Evolutionary conservation across 2,797 vertebrate species (phyloP).

Genomic region (Phyllotis vaccarum): DNA sequence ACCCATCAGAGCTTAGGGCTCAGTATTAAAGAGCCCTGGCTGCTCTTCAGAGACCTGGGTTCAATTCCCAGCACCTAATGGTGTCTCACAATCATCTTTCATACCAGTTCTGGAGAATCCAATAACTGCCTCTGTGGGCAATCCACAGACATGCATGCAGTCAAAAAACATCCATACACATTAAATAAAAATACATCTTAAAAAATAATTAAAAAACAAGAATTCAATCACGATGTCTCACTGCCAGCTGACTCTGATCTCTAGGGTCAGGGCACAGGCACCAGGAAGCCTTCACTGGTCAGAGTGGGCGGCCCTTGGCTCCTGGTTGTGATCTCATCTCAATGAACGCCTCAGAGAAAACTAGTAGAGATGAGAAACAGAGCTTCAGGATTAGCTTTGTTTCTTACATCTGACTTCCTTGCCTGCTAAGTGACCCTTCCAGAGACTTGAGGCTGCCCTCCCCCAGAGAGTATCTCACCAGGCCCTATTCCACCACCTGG

Average conservation of each 20-base stretch:
- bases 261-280: background rate
- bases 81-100: background rate
- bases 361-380: background rate
- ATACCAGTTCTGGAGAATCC: background rate
- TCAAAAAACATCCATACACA: background rate
- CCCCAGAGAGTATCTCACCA: background rate
- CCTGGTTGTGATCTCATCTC: background rate
- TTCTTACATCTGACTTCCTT: background rate
- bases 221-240: background rate
- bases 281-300: background rate
- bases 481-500: background rate
- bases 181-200: background rate
- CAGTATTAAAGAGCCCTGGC: background rate
- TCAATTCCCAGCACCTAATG: background rate
- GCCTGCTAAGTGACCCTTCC: background rate
- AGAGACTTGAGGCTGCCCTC: background rate
- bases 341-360: background rate
- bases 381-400: background rate
- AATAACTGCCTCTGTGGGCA: background rate
- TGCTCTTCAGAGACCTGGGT: background rate
- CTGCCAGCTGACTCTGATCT: background rate
- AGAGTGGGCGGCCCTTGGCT: accelerated
- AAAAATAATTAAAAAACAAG: background rate
- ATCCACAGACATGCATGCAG: background rate
- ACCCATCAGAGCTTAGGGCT: background rate